Base-by-base conservation (phyloP, 2,888 invertebrate species). In the Nemotelus nigrinus region DNA sequence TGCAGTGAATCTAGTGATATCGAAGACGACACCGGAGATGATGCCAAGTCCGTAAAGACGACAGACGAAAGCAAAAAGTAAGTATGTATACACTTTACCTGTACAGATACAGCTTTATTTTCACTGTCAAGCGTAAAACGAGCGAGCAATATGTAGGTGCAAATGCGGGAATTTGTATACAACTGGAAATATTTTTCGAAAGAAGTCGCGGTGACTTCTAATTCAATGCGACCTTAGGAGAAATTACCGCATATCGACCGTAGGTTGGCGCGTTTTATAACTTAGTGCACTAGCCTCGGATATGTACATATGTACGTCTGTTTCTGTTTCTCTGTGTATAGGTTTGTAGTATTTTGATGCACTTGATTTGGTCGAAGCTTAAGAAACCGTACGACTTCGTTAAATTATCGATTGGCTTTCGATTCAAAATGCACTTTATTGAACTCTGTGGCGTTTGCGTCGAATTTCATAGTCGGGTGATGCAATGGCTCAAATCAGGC, bases 11-110 rank as follows among this genome's bases (percentile, higher is more conserved):
- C 86, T 76, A 91, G 89, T 83, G 88, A 91, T 74, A 86, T 89
- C 82, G 92, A 93, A 71, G 93, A 93, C 79, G 93, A 93, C 78
- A 88, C 89, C n/a, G 90, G 88, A 0, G 93, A 93, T 78, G 93
- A 93, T 81, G 84, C 89, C 6, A 92, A 91, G 84, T 93, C 93
- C 3, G 88, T 89, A 3, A 91, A 92, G 82, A 92, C 92, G 7
- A 89, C 89, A 58, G 91, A 92, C 83, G 92, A 91, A 82, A 91
- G 88, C 83, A 92, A 92, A 85, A 92, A 92, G 92, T 92, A 87
- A 89, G 90, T 81, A 55, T 2, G 60, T 53, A 63, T 55, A 8
- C 58, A 58, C 25, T n/a, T 50, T 64, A 5, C 39, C 68, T 57
- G 10, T 57, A 25, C 25, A 10, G 10, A 57, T 7, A 7, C 53